Evolutionary conservation across 2,797 vertebrate genomes (phyloP).

Genomic region (Clarias pachynema): DNA sequence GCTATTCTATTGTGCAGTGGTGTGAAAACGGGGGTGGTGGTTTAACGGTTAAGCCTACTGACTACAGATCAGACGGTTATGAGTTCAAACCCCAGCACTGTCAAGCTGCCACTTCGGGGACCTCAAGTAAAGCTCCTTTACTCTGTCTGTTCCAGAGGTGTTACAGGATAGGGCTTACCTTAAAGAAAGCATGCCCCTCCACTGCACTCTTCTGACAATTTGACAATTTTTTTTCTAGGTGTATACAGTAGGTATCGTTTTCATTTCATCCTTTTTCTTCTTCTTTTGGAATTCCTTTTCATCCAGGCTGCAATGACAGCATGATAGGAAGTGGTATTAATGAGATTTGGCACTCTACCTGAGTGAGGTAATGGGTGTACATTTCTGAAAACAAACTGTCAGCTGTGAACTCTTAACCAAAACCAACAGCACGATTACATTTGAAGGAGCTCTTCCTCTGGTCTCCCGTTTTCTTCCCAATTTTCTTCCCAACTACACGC

Average conservation of each 20-base stretch:
- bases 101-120: background rate
- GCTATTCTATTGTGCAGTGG: background rate
- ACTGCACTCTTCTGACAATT: background rate
- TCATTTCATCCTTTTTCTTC: too few species aligned
- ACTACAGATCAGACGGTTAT: slow-evolving; percentile 10
- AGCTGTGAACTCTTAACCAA: background rate
- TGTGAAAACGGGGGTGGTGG: background rate
- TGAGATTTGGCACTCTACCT: background rate
- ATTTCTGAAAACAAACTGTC: background rate
- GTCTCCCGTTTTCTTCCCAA: background rate
- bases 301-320: background rate
- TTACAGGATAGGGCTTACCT: background rate
- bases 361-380: background rate
- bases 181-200: background rate
- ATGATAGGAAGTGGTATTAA: background rate
- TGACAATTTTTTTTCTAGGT: too few species aligned
- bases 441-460: background rate
- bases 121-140: slow-evolving; percentile 2
- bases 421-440: background rate
- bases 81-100: background rate
- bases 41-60: background rate
- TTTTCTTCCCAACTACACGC: background rate
- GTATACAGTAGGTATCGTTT: too few species aligned
- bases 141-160: background rate
- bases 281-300: background rate